Evolutionary conservation across 1,140 invertebrate species (phyloP), one percentile per base, ranked within the genome.

Genomic region (Dendroctonus ponderosae): DNA sequence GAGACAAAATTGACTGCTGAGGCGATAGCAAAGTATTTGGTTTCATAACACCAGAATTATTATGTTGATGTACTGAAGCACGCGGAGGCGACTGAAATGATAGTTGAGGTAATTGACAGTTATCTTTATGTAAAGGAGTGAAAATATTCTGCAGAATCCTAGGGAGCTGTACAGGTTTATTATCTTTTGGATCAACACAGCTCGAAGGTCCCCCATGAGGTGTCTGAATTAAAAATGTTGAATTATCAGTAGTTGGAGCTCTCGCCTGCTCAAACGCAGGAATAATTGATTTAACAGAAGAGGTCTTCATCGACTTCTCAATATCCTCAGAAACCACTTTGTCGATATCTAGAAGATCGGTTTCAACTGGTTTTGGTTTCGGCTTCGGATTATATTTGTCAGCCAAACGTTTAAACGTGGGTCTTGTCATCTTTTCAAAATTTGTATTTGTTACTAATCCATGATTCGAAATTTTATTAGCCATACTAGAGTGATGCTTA

Each of bases 311-410:
- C 12, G 48, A 63, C 12, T 70, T 53, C 58, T 72, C 71, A 48
- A 70, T 73, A 42, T 64, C 70, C 3, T 72, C 69, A 3, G 57
- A 14, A 0, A 72, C 66, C 7, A 46, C 46, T 46, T 67, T 70
- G 37, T 71, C 70, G 7, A 70, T 46, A 46, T 72, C 72, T 6
- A 15, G 5, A 8, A n/a, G 9, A 26, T 56, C 52, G 4, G 48
- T 3, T 59, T 69, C 67, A 12, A 51, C 41, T 37, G 37, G 6
- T 37, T 67, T 65, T 63, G 67, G 69, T 26, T 68, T 70, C 2
- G 75, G 75, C 70, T 75, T 74, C 2, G 69, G 73, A 53, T 75
- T 72, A 49, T 77, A 77, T 65, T 77, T 77, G 53, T 76, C 74
- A n/a, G 75, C 75, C 26, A 77, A 68, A 49, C 75, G 48, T 64